Conservation (phyloP, 2,888 invertebrate species). For the Pandemis cinnamomeana region DNA sequence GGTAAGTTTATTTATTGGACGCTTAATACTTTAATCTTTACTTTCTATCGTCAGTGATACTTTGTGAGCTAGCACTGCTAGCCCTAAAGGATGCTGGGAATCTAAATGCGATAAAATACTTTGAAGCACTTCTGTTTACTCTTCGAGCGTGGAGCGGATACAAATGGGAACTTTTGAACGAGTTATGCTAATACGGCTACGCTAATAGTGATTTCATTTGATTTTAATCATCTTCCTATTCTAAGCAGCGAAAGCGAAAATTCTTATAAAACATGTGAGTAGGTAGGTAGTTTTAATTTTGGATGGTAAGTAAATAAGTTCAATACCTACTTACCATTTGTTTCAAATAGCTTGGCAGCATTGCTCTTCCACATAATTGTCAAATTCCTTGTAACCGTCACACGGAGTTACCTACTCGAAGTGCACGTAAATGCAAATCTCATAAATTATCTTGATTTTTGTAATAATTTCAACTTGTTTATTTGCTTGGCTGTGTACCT, state of each 20-base stretch:
- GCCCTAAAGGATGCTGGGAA: constrained; percentile 46
- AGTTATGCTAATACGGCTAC: constrained; percentile 48
- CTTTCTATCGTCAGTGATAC: constrained; percentile 49
- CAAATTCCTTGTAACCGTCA: constrained; percentile 2
- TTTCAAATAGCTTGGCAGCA: neutral
- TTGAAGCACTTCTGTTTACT: constrained; percentile 30
- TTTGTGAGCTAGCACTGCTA: constrained; percentile 31
- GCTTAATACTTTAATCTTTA: constrained; percentile 51
- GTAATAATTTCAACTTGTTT: too few relatives aligned
- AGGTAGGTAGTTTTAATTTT: neutral
- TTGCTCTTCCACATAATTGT: neutral
- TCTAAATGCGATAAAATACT: constrained; percentile 26
- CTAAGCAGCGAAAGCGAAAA: constrained; percentile 36
- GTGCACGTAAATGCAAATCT: too few relatives aligned
- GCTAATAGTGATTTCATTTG: constrained; percentile 45
- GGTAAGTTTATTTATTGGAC: constrained; percentile 72
- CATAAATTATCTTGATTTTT: too few relatives aligned
- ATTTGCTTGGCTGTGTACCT: too few relatives aligned
- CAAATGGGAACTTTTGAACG: constrained; percentile 47
- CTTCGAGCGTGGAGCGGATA: constrained; percentile 15
- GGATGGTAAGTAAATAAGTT: neutral
- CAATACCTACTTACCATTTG: neutral
- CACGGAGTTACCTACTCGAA: too few relatives aligned
- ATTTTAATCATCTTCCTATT: constrained; percentile 29
- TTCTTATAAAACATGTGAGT: neutral